Base-by-base conservation (phyloP, 2,888 invertebrate species). In the Notodonta dromedarius region DNA sequence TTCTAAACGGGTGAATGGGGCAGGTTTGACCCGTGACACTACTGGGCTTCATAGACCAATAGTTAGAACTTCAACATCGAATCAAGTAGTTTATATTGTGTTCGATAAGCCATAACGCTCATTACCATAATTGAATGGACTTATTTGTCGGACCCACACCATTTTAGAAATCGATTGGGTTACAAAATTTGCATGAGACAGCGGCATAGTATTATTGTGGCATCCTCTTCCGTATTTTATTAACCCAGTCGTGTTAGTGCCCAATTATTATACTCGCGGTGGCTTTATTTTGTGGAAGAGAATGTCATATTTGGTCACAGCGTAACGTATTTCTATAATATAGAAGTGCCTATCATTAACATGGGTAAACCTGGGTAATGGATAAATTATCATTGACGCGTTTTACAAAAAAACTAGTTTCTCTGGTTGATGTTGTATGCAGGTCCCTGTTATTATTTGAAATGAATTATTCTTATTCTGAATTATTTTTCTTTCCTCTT, bases 1-100 rank as follows among this genome's bases (percentile, higher is more conserved):
- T 88, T 89, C 91, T 93, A 92, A 91, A 86, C 85, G 81, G 80
- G 84, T 79, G 82, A 79, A 78, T 75, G 90, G 91, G 93, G 86
- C 90, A 93, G 93, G 93, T 93, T 91, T 91, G 92, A 88, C 76
- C 85, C 82, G 86, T 73, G 79, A 74, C 78, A 80, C 79, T 80
- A 80, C 78, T 82, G 82, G 66, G 62, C 55, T 71, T 83, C 75
- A 84, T 87, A 89, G 88, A 76, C 58, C 65, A 74, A 80, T 87
- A 85, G 81, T 80, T 87, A 85, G 87, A 81, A 51, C 68, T 78
- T 77, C 79, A 70, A 73, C 76, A 79, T 77, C 65, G 65, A 71
- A 58, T 62, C 61, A 60, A 62, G 70, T 74, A 74, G 72, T 63
- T 76, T 63, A 50, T 55, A 46, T 58, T 57, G 57, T 69, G 61